These are phyloP conservation scores for Chelon labrosus DNA, from an alignment of 2,797 vertebrate genomes.

Conservation along the genomic window DNA sequence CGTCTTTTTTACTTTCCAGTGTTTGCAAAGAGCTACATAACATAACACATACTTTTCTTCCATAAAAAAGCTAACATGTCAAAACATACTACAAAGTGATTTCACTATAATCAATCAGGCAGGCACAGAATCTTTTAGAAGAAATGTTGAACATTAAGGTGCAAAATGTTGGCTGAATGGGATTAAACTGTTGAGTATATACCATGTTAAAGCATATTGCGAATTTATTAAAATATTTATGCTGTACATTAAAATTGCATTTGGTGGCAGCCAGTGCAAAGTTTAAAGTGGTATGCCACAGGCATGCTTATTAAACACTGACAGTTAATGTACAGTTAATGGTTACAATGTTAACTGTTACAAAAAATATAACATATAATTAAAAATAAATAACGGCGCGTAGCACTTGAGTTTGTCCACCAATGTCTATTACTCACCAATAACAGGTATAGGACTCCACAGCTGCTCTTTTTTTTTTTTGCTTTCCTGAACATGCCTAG, in stretches of 20 bases:
- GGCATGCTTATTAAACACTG: constrained; percentile 1
- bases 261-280: constrained; percentile 21
- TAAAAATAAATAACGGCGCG: constrained; percentile 52
- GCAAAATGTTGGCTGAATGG: background rate
- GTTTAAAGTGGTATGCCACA: constrained; percentile 6
- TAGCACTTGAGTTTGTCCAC: background rate
- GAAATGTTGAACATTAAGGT: background rate
- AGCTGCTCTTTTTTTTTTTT: background rate
- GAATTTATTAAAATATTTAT: constrained; percentile 40
- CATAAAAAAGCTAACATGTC: too few species aligned
- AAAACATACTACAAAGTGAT: background rate
- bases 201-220: background rate
- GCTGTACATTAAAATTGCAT: constrained; percentile 41
- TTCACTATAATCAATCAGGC: background rate
- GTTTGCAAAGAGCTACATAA: too few species aligned
- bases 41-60: too few species aligned
- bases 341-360: background rate
- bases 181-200: constrained; percentile 8
- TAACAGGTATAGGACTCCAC: background rate
- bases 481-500: background rate
- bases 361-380: constrained; percentile 9
- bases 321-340: background rate
- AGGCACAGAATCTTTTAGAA: background rate
- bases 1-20: too few species aligned
- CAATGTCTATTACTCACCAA: background rate